Base-by-base conservation (phyloP, 1,140 invertebrate genomes). In the Daktulosphaira vitifoliae region DNA sequence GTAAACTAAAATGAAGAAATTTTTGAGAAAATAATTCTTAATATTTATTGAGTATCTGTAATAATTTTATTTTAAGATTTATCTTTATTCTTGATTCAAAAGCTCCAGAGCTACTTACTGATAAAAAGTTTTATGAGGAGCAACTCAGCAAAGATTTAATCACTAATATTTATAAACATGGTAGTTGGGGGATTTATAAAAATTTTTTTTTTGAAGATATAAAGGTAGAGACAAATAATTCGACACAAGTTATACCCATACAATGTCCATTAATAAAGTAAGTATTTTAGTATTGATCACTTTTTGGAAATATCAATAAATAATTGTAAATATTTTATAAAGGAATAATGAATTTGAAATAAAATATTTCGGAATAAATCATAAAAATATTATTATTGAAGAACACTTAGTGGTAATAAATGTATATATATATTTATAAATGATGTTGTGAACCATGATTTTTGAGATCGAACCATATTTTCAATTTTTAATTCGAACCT, bases 21-120 rank as follows among this genome's bases (percentile, higher is more conserved):
- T 46, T 29, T n/a, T n/a, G n/a, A n/a, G n/a, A 18, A 44, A 69
- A 96, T 93, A 8, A 11, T 64, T 11, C n/a, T n/a, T n/a, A n/a
- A n/a, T n/a, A n/a, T n/a, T n/a, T n/a, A n/a, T n/a, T n/a, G n/a
- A n/a, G n/a, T n/a, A n/a, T n/a, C n/a, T n/a, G n/a, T n/a, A n/a
- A n/a, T n/a, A n/a, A n/a, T 13, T 18, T 18, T n/a, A 44, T 5
- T 46, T 20, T 22, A 29, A 62, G 56, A 16, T 62, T 62, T 20
- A 29, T 48, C 18, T 62, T 62, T 7, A 0, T 62, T 6, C 7
- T 62, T n/a, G 56, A 62, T 13, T 18, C 26, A 5, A 20, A 25
- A 15, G 42, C 15, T 29, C 56, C 56, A 8, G 16, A 18, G 18
- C 46, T 62, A 25, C 42, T 13, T 22, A 33, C 3, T 4, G 46